These are phyloP conservation scores for Stegostoma tigrinum DNA, from an alignment of 2,113 vertebrate genomes.

Conservation along the genomic window DNA sequence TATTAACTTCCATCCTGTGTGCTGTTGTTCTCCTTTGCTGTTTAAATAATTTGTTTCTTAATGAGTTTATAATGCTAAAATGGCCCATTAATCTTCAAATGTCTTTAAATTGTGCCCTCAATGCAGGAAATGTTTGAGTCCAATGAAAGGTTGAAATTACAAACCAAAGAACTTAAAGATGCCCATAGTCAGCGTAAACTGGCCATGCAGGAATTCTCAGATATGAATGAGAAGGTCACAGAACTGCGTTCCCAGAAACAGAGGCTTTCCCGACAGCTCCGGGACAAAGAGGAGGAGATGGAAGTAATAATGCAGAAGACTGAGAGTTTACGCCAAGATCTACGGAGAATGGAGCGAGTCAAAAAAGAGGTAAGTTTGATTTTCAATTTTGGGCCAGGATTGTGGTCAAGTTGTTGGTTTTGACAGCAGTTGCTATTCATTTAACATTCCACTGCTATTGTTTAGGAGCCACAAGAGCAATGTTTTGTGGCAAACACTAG, in stretches of 20 bases:
- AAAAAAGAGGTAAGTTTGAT: conserved; percentile 86
- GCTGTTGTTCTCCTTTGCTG: background rate
- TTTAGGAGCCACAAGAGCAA: background rate
- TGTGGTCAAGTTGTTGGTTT: background rate
- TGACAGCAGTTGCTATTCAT: background rate
- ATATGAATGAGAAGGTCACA: conserved; percentile 87
- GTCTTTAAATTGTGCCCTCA: conserved; percentile 25
- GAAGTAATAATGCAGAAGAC: conserved; percentile 83
- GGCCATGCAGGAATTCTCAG: conserved; percentile 92
- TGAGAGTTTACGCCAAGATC: conserved; percentile 84
- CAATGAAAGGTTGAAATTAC: conserved; percentile 83
- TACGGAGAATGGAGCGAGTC: conserved; percentile 86
- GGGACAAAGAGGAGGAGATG: conserved; percentile 96
- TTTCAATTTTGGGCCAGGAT: background rate
- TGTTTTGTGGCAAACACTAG: background rate
- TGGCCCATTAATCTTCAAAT: background rate
- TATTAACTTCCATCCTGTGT: background rate
- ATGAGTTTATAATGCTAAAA: background rate
- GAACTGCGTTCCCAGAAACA: conserved; percentile 91
- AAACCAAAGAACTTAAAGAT: conserved; percentile 95
- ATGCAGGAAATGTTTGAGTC: conserved; percentile 77
- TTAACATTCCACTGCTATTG: background rate
- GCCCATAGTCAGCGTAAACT: conserved; percentile 91
- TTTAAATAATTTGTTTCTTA: background rate
- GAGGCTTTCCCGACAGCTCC: conserved; percentile 84